Evolutionary conservation across 1,140 invertebrate genomes (phyloP).

Genomic region (Delia radicum): DNA sequence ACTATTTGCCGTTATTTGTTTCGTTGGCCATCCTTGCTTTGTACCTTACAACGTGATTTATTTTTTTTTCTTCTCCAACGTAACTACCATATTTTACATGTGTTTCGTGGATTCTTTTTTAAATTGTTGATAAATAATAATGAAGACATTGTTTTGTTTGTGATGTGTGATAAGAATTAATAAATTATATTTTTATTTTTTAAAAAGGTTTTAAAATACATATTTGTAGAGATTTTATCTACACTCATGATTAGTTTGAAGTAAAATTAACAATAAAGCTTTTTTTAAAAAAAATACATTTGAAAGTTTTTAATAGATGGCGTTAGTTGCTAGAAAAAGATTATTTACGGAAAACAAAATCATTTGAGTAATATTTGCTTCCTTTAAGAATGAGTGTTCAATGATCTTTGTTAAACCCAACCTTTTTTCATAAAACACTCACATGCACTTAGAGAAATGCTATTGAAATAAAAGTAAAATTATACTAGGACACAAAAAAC

Average conservation of each 20-base stretch:
- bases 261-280: too few species aligned
- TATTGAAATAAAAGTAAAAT: too few species aligned
- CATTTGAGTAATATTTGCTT: not conserved
- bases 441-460: too few species aligned
- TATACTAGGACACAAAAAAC: too few species aligned
- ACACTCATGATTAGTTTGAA: too few species aligned
- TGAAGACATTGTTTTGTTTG: slow-evolving; percentile 25
- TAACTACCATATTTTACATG: not conserved
- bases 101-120: slow-evolving; percentile 12
- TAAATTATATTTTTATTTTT: not conserved
- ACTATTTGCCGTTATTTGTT: too few species aligned
- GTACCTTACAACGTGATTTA: not conserved
- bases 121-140: slow-evolving; percentile 32
- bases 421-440: too few species aligned
- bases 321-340: too few species aligned
- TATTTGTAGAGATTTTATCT: not conserved
- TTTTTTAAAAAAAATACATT: too few species aligned
- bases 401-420: not conserved
- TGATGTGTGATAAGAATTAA: slow-evolving; percentile 18
- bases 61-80: not conserved
- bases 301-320: not conserved
- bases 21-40: not conserved
- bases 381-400: not conserved
- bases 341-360: too few species aligned
- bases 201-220: too few species aligned